Conservation (phyloP, 2,113 vertebrate species). For the Chitala chitala region DNA sequence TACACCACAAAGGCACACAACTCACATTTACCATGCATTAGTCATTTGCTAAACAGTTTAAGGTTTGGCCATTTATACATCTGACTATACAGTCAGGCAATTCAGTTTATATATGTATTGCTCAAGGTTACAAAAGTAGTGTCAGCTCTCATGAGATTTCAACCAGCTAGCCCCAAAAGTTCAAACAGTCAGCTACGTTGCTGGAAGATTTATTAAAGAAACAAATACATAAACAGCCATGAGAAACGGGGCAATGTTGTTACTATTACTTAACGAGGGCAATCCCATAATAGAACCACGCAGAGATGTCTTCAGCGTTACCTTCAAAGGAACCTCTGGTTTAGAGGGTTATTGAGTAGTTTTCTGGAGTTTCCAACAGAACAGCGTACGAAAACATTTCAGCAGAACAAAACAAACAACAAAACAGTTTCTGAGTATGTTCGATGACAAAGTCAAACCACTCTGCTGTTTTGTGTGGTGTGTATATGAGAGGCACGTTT, state of each 20-base stretch:
- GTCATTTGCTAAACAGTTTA: neutral
- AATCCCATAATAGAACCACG: neutral
- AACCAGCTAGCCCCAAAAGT: neutral
- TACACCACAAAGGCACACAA: neutral
- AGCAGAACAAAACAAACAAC: too few species aligned
- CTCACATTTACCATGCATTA: neutral
- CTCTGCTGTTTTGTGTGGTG: too few species aligned
- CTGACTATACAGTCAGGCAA: neutral
- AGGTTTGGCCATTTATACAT: neutral
- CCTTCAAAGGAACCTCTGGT: neutral
- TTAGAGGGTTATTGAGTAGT: neutral
- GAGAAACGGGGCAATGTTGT: neutral
- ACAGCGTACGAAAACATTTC: too few species aligned
- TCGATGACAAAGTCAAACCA: too few species aligned
- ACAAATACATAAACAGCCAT: neutral
- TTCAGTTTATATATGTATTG: neutral
- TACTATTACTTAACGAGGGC: slow-evolving; percentile 5
- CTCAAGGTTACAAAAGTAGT: neutral
- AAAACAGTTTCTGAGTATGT: too few species aligned
- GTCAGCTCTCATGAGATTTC: neutral
- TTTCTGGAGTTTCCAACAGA: neutral
- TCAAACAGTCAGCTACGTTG: neutral
- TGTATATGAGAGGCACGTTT: neutral
- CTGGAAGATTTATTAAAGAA: slow-evolving; percentile 1
- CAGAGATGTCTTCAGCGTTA: neutral